Base-by-base conservation (phyloP, 2,797 vertebrate species). In the Amblyraja radiata region DNA sequence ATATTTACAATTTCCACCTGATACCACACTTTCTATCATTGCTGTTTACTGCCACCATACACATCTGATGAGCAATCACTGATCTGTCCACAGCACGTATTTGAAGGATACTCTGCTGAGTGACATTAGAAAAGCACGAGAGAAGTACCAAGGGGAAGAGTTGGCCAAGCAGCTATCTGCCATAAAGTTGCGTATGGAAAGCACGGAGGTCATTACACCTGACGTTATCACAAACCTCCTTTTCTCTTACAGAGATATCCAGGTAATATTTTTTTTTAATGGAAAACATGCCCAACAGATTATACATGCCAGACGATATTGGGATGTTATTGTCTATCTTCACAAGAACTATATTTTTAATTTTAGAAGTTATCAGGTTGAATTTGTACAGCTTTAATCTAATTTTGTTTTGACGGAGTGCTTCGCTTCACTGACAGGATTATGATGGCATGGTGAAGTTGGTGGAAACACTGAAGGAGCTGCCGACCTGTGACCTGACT, bases 361-460 rank as follows among this genome's bases (percentile, higher is more conserved):
- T 73, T 78, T 36, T 32, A 79, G 61, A 63, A 65, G 28, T n/a
- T 77, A 65, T 32, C n/a, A 36, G 74, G n/a, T 16, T 6, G 80
- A 78, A 36, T 80, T 32, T 73, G 32, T 16, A 32, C 6, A 16
- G 3, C 23, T 68, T 93, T 32, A 65, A 3, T 93, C 39, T 77
- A 28, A 1, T 63, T 21, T 68, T 76, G 28, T 91, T 61, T 54
- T 54, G 46, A 2, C 0, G 39, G 36, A 46, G 21, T 73, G 36
- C 18, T 90, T 36, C 88, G 2, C 0, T 83, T 93, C 94, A 63
- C 93, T 39, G 8, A 93, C 95, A 99, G 99, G 98, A 99, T 95
- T 99, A 99, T 61, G 97, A 99, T 94, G 97, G 98, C 61, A 99
- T 99, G 98, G 98, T 99, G 94, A 99, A 98, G 95, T 96, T 99